Evolutionary conservation across 2,888 invertebrate genomes (phyloP).

Genomic region (Nowickia ferox): DNA sequence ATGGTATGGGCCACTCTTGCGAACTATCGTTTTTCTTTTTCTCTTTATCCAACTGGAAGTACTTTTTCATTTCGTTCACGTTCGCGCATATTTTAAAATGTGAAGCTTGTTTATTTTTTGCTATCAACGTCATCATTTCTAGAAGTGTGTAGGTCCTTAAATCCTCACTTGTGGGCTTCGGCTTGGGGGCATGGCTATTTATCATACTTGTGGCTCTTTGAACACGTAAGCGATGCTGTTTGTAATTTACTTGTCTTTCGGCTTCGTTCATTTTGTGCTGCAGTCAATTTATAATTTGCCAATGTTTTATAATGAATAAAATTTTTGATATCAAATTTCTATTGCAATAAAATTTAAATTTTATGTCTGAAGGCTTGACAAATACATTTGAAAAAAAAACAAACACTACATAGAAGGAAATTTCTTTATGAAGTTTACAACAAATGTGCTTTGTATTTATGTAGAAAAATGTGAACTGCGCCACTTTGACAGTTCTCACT

Average conservation of each 20-base stretch:
- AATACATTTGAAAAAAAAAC: not conserved
- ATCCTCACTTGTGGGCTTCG: slow-evolving; percentile 14
- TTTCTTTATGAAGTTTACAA: not conserved
- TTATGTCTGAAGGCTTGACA: slow-evolving; percentile 12
- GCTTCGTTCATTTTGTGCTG: slow-evolving; percentile 36
- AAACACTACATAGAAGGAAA: not conserved
- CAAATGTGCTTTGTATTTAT: too few species aligned
- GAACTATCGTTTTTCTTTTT: not conserved
- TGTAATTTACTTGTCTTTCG: slow-evolving; percentile 75
- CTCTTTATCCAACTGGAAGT: not conserved
- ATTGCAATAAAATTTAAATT: not conserved
- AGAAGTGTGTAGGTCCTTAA: slow-evolving; percentile 76
- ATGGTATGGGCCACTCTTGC: slow-evolving; percentile 73
- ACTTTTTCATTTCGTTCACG: not conserved
- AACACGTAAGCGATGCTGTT: slow-evolving; percentile 76
- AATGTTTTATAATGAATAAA: not conserved
- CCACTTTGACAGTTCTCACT: too few species aligned
- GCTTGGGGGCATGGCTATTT: slow-evolving; percentile 74
- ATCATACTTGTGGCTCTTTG: slow-evolving; percentile 77
- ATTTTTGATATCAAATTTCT: not conserved
- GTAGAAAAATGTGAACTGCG: too few species aligned
- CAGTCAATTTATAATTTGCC: not conserved
- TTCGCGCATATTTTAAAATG: slow-evolving; percentile 73
- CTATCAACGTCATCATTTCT: slow-evolving; percentile 76
- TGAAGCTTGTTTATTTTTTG: slow-evolving; percentile 64